phyloP scores from a whole-genome alignment of 2,797 vertebrate species.

The Phyllotis vaccarum region DNA sequence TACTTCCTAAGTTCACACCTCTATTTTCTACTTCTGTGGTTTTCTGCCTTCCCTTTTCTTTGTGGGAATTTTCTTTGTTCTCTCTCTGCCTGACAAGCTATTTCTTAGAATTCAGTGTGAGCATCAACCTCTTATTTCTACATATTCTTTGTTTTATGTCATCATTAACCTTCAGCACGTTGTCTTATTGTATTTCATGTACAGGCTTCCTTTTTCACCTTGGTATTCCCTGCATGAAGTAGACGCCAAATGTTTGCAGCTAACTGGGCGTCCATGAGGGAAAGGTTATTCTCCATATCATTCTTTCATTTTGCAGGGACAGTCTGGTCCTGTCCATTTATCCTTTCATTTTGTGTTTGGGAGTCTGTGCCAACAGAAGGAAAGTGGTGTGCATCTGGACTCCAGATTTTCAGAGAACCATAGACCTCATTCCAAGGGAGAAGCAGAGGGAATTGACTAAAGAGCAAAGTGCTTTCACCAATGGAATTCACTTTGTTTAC shows the following conservation, averaged over 20 bases:
- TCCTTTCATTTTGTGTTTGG: slow-evolving; percentile 36
- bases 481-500: slow-evolving; percentile 47
- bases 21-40: background rate
- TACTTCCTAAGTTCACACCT: background rate
- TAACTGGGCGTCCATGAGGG: background rate
- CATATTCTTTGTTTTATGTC: background rate
- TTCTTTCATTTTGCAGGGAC: slow-evolving; percentile 2
- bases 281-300: background rate
- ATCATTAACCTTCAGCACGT: too few species aligned
- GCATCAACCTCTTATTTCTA: background rate
- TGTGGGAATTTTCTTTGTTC: background rate
- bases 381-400: slow-evolving; percentile 51
- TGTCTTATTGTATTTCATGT: background rate
- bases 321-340: background rate
- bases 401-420: slow-evolving; percentile 50
- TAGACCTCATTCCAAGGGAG: slow-evolving; percentile 4
- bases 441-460: background rate
- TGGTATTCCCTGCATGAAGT: background rate
- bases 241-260: background rate
- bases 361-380: slow-evolving; percentile 14
- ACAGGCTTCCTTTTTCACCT: background rate
- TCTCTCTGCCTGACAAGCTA: background rate
- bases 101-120: background rate
- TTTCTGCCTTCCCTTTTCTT: background rate
- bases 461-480: slow-evolving; percentile 34